Conservation (phyloP, 2,888 invertebrate species). For the Lamellibrachia columna region DNA sequence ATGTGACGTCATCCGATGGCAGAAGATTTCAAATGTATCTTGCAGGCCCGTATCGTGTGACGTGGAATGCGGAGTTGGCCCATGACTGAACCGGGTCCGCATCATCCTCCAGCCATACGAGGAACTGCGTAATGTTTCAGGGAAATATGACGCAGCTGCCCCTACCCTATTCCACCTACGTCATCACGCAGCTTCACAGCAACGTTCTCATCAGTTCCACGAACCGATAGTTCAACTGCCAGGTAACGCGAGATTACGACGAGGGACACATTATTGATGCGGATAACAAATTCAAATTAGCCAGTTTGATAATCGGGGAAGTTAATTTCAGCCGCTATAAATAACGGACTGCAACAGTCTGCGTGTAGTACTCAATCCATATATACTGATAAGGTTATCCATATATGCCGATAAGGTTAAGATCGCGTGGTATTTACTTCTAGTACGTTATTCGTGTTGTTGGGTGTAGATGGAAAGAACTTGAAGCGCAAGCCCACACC, state of each 20-base stretch:
- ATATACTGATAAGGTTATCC: too few relatives aligned
- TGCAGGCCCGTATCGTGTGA: neutral
- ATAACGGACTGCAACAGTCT: too few relatives aligned
- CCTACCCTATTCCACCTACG: neutral
- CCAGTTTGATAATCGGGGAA: too few relatives aligned
- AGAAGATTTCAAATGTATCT: neutral
- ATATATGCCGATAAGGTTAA: too few relatives aligned
- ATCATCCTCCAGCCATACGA: neutral
- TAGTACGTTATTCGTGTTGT: too few relatives aligned
- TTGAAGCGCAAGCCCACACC: too few relatives aligned
- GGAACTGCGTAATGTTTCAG: neutral
- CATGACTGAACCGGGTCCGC: neutral
- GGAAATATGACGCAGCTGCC: neutral
- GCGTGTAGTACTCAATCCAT: too few relatives aligned
- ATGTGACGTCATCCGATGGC: neutral
- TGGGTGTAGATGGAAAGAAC: too few relatives aligned
- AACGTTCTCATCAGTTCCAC: neutral
- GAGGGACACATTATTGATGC: neutral
- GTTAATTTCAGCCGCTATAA: too few relatives aligned
- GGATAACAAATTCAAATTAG: too few relatives aligned
- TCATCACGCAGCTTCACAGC: neutral
- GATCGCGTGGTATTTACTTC: too few relatives aligned
- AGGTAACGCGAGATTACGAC: neutral
- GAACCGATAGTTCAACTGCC: neutral
- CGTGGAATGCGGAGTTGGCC: slow-evolving; percentile 3